Evolutionary conservation across 2,113 vertebrate species (phyloP).

Genomic region (Scalopus aquaticus): DNA sequence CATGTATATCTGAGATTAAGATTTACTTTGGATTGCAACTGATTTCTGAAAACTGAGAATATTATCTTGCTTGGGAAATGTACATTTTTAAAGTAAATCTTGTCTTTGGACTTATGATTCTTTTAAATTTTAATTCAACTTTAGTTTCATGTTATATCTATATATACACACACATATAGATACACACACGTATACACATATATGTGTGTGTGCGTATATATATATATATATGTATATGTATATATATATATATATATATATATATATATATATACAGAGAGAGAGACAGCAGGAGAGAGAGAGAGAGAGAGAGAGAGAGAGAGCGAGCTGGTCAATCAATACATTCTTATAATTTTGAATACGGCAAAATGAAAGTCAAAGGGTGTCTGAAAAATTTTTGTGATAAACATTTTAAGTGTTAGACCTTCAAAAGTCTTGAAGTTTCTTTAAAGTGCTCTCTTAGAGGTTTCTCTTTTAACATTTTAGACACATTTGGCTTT

Average conservation of each 20-base stretch:
- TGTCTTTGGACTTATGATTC: not conserved
- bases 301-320: too few relatives aligned
- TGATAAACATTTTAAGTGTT: conserved; percentile 41
- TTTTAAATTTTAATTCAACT: not conserved
- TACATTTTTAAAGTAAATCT: not conserved
- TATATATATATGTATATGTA: not conserved
- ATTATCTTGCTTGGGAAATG: not conserved
- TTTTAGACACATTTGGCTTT: conserved; percentile 57
- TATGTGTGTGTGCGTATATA: too few relatives aligned
- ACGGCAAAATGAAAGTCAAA: not conserved
- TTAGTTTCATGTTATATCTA: not conserved
- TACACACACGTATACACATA: not conserved
- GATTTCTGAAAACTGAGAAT: not conserved
- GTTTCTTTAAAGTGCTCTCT: conserved; percentile 46
- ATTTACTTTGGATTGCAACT: not conserved
- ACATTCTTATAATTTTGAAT: not conserved
- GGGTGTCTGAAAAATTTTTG: not conserved
- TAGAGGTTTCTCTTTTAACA: conserved; percentile 41
- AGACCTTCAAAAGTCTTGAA: conserved; percentile 5
- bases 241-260: not conserved
- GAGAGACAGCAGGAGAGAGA: too few relatives aligned
- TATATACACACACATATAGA: not conserved
- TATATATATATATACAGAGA: not conserved
- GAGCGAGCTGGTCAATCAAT: not conserved
- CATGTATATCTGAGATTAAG: not conserved